Evolutionary conservation across 2,888 invertebrate species (phyloP), one percentile per base, ranked within the genome.

Genomic region (Cosmia trapezina): DNA sequence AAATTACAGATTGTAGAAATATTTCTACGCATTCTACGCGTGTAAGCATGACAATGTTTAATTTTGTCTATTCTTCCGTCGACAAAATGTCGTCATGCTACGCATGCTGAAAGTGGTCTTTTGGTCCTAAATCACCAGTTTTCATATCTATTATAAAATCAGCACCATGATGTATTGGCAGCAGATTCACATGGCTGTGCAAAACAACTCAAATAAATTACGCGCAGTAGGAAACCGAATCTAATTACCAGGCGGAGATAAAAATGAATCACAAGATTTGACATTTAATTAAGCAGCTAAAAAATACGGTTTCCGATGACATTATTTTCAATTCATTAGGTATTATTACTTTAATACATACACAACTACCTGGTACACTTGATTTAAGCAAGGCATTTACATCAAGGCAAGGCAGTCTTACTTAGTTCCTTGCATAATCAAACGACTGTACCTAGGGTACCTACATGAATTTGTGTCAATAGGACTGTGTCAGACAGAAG

Each of bases 341-440:
- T 37, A 33, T 2, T 62, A 4, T 43, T 54, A 37, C 22, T 73
- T 22, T 12, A 12, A 11, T 43, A 81, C 22, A 33, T 17, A 33
- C n/a, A n/a, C n/a, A n/a, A n/a, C 28, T 28, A 28, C 28, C 28
- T 28, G 33, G 8, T 41, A 77, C 45, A 81, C 49, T 66, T 76
- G 49, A 59, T 22, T 51, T 22, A 47, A 76, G n/a, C 47, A 49
- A 56, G 54, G 28, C 28, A 81, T 76, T 81, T 61, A 61, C 69
- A 61, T 51, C 76, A 77, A 77, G 78, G 77, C 22, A 47, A 82
- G 78, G 70, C 83, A 59, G 83, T 77, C 2, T 82, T 53, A 67
- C 73, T 73, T 57, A 59, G 74, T 80, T 83, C 66, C 84, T 79
- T 80, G 75, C 81, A 75, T 74, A 83, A 69, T 59, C 54, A 37